Conservation (phyloP, 2,797 vertebrate species). For the Morelia viridis region DNA sequence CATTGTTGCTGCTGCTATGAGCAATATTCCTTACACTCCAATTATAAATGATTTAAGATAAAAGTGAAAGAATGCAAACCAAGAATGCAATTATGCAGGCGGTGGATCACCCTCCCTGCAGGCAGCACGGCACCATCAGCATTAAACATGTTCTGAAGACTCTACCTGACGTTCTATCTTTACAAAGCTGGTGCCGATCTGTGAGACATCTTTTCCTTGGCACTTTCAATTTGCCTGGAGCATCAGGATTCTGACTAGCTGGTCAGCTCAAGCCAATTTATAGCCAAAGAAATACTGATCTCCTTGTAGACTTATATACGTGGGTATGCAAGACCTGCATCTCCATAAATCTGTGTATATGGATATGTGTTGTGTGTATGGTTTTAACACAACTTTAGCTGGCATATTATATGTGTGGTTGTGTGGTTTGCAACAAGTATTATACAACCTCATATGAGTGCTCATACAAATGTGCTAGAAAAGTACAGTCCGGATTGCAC, state of each 20-base stretch:
- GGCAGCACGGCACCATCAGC: neutral
- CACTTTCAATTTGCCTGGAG: neutral
- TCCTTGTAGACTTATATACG: neutral
- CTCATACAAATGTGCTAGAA: neutral
- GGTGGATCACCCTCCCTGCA: neutral
- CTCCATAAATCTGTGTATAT: neutral
- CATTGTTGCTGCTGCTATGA: neutral
- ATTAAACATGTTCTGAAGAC: neutral
- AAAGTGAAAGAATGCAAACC: neutral
- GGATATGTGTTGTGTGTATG: neutral
- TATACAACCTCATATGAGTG: neutral
- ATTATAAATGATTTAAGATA: neutral
- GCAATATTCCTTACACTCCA: neutral
- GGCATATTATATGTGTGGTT: neutral
- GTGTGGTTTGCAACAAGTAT: neutral
- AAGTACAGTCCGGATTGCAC: slow-evolving; percentile 44
- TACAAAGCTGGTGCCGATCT: neutral
- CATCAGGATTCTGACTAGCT: neutral
- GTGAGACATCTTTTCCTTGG: neutral
- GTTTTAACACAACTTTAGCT: slow-evolving; percentile 1
- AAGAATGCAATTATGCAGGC: neutral
- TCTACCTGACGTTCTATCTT: neutral
- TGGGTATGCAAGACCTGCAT: neutral
- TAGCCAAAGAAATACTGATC: neutral
- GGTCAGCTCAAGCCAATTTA: neutral